Percentiles rank a stretch among this genome's conserved stretches.
Conservation (phyloP, 2,113 vertebrate genomes). For the Grammomys surdaster region DNA sequence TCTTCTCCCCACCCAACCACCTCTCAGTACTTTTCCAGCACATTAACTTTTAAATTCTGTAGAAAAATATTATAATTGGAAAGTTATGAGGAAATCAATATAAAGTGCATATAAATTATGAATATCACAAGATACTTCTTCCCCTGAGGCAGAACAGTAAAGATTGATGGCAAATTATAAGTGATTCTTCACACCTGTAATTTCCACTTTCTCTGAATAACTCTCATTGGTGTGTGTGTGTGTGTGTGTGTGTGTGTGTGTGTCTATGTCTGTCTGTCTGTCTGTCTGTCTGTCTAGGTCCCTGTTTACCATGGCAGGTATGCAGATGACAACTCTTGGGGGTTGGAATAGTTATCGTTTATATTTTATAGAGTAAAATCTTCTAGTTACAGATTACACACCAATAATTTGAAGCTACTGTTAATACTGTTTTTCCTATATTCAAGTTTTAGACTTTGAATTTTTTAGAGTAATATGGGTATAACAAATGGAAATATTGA, state of each 20-base stretch:
- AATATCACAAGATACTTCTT: not conserved
- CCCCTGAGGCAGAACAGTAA: not conserved
- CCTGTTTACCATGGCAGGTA: no score
- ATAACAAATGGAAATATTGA: not conserved
- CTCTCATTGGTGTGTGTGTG: not conserved
- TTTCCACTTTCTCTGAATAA: conserved; percentile 13
- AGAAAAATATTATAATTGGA: conserved; percentile 13
- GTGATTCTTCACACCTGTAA: not conserved
- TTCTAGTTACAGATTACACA: not conserved
- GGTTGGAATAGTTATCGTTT: not conserved
- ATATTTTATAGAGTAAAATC: not conserved
- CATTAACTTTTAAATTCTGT: not conserved
- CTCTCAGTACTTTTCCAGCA: not conserved
- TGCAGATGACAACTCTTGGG: not conserved
- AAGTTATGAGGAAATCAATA: not conserved
- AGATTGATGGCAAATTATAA: not conserved
- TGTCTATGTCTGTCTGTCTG: not conserved
- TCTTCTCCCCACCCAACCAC: no score
- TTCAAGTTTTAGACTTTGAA: not conserved
- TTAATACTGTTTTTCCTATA: not conserved
- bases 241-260: not conserved
- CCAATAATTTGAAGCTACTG: not conserved
- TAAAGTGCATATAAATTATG: not conserved
- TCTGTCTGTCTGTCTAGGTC: not conserved
- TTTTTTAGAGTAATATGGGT: not conserved